Evolutionary conservation across 2,888 invertebrate species (phyloP), one percentile per base, ranked within the genome.

Genomic region (Smittia aterrima): DNA sequence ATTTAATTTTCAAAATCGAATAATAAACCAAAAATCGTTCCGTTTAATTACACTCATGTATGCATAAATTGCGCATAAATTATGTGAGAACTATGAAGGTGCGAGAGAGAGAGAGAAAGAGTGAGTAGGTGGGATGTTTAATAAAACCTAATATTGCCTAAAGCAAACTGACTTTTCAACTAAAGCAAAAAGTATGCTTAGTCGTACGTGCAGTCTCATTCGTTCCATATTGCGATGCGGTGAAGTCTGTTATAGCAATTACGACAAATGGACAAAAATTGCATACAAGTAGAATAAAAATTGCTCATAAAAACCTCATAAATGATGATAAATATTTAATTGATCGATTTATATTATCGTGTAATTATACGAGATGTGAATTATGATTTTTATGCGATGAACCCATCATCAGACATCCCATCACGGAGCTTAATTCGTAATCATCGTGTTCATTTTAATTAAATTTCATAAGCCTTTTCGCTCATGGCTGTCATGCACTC

Each of bases 251-350:
- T 47, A 3, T 6, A 47, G 47, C 47, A 47, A 47, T 47, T 47
- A 47, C 11, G 16, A 11, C 13, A n/a, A 47, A n/a, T n/a, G 47
- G 16, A n/a, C n/a, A 47, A 47, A 47, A 47, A n/a, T 47, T 47
- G 47, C 47, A 47, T 47, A 47, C 13, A 13, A 47, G n/a, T 47
- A 3, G 16, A 47, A 47, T 47, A 47, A 47, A 47, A 32, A 9
- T 13, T 47, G 47, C 47, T 13, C 47, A 40, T n/a, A 41, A 24
- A 32, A 47, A 11, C 13, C 67, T 54, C 70, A 54, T 70, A 70
- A 70, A 70, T 58, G 58, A 47, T 62, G 27, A 72, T 72, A 54
- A 72, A 72, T 62, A 62, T 38, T 72, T 72, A 72, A 72, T 72
- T 72, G 72, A 72, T 72, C 41, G 70, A n/a, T 70, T 41, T 54